phyloP scores from a whole-genome alignment of 2,113 vertebrate species.

The Delphinus delphis region DNA sequence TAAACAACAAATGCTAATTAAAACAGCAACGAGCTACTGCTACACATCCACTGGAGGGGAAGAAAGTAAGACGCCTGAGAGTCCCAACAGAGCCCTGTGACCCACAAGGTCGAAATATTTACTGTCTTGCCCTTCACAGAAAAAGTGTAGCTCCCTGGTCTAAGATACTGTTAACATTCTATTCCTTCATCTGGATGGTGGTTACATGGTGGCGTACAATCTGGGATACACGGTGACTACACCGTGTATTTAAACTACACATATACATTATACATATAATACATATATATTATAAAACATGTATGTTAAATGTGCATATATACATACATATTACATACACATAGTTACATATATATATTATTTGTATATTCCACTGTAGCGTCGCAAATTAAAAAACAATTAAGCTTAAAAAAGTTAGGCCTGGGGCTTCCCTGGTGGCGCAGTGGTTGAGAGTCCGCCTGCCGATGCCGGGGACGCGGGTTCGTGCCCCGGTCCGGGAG shows the following conservation, averaged over 20 bases:
- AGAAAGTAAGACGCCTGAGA: neutral
- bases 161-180: fast-evolving
- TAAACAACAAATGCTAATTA: no score
- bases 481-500: fast-evolving
- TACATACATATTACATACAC: no score
- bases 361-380: neutral
- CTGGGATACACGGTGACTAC: neutral
- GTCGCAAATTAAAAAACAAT: neutral
- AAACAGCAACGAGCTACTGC: neutral
- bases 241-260: no score
- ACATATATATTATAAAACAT: fast-evolving
- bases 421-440: neutral
- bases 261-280: no score
- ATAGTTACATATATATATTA: neutral
- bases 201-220: neutral
- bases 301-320: neutral
- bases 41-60: neutral
- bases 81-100: fast-evolving
- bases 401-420: neutral
- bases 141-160: fast-evolving
- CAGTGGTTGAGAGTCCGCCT: no score
- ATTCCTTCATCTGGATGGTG: neutral
- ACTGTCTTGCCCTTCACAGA: no score
- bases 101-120: neutral
- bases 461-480: fast-evolving